phyloP scores from a whole-genome alignment of 2,113 vertebrate genomes.

The Podiceps cristatus region DNA sequence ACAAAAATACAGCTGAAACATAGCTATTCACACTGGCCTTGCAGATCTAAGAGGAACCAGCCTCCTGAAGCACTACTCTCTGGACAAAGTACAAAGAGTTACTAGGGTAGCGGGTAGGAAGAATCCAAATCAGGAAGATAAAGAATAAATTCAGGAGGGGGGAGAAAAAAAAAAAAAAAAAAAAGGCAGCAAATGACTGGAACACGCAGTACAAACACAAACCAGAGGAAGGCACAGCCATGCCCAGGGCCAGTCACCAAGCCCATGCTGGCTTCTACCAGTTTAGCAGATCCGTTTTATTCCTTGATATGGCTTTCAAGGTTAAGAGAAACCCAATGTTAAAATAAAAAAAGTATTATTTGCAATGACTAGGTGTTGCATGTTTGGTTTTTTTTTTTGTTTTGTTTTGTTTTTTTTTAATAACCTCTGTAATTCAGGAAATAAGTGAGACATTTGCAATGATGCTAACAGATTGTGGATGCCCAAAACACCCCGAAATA shows the following conservation, averaged over 20 bases:
- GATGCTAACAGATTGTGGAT: neutral
- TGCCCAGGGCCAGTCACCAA: neutral
- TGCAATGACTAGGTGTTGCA: neutral
- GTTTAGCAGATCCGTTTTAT: neutral
- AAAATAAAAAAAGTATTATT: neutral
- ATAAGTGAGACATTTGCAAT: neutral
- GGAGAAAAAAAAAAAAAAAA: neutral
- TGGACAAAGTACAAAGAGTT: neutral
- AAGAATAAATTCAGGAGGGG: neutral
- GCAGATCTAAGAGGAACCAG: neutral
- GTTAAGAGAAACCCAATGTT: neutral
- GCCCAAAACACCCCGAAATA: neutral
- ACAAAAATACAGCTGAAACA: neutral
- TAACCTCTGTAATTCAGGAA: neutral
- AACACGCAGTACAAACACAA: neutral
- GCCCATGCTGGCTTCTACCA: neutral
- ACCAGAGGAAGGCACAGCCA: neutral
- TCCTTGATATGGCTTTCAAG: neutral
- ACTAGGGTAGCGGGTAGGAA: neutral
- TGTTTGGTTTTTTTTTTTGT: neutral
- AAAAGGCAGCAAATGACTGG: neutral
- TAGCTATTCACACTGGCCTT: neutral
- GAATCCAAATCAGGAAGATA: neutral
- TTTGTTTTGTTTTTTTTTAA: neutral
- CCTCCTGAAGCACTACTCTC: neutral